Base-by-base conservation (phyloP, 35 echinoderm and acorn worm species). In the Apostichopus parvimensis region DNA sequence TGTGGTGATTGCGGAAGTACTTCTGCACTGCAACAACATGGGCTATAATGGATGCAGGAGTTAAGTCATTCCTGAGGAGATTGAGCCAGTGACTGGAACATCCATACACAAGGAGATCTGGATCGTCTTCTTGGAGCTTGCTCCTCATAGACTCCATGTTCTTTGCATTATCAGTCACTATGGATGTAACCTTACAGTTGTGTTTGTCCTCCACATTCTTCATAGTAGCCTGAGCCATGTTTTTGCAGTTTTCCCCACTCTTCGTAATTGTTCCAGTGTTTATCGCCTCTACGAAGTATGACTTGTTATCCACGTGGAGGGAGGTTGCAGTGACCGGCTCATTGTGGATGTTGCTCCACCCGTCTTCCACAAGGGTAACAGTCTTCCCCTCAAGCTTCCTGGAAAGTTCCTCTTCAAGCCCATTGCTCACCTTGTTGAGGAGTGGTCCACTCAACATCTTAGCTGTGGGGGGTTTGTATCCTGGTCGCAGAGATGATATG, bases 61-160 rank as follows among this genome's bases (percentile, higher is more conserved):
- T 89, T 22, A 90, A 15, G 77, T 90, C 92, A 17, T 90, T 34
- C 61, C 92, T 77, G 18, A 93, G 92, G 53, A 93, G 56, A 93
- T 93, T 93, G 6, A 89, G 92, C 92, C 86, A 93, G 45, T 93
- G 92, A 12, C 66, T 56, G 22, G 85, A 89, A 62, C 92, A 93
- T 34, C 86, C 92, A 89, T 93, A 93, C n/a, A 93, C 86, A 8
- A 79, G 66, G 21, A 88, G 77, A 53, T 62, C 21, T n/a, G 92
- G 86, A 59, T 93, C 86, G 54, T 93, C 86, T 71, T 93, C 77
- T 53, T 93, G 77, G 20, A 93, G 92, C 22, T 57, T 89, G 21
- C 79, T 78, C 18, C 84, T 75, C 92, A 93, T 93, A 13, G 24
- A 45, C 0, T 75, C 54, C 86, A 93, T 90, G 23, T 93, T 93